A percentile compares a stretch with the other conserved stretches of the same genome.
phyloP scores from a whole-genome alignment of 2,113 vertebrate species.

The Salvator merianae region DNA sequence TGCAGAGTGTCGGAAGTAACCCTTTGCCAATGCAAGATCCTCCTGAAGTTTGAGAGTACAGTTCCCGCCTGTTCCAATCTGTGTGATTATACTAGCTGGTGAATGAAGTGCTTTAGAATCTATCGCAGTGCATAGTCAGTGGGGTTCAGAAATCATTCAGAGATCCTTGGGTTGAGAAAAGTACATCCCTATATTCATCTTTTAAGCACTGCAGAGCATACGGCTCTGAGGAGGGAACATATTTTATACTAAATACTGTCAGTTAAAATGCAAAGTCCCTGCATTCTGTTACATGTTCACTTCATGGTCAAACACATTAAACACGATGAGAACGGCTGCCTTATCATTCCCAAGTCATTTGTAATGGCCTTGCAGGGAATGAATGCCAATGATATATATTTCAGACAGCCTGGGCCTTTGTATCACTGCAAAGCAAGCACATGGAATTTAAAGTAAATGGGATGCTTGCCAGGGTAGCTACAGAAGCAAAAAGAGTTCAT shows the following conservation, averaged over 20 bases:
- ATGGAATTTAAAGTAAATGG: neutral
- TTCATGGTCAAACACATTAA: conserved; percentile 36
- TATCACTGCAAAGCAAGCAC: conserved; percentile 20
- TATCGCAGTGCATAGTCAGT: too few species aligned
- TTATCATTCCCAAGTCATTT: conserved; percentile 40
- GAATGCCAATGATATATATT: conserved; percentile 11
- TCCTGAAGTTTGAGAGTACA: too few species aligned
- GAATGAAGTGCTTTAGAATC: neutral
- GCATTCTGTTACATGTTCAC: neutral
- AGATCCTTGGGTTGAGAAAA: neutral
- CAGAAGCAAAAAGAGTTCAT: conserved; percentile 19
- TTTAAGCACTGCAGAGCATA: neutral
- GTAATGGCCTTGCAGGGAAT: conserved; percentile 31
- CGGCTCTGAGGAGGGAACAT: neutral
- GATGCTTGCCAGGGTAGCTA: neutral
- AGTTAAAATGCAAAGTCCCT: conserved; percentile 18
- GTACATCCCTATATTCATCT: neutral
- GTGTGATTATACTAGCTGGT: too few species aligned
- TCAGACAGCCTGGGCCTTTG: neutral
- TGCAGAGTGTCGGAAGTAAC: too few species aligned
- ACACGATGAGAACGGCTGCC: conserved; percentile 27
- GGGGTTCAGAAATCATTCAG: too few species aligned
- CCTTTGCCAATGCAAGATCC: too few species aligned
- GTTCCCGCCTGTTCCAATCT: too few species aligned
- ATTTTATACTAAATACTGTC: conserved; percentile 28